These are phyloP conservation scores for Xanthorhoe spadicearia DNA, from an alignment of 2,888 invertebrate species.

Conservation along the genomic window DNA sequence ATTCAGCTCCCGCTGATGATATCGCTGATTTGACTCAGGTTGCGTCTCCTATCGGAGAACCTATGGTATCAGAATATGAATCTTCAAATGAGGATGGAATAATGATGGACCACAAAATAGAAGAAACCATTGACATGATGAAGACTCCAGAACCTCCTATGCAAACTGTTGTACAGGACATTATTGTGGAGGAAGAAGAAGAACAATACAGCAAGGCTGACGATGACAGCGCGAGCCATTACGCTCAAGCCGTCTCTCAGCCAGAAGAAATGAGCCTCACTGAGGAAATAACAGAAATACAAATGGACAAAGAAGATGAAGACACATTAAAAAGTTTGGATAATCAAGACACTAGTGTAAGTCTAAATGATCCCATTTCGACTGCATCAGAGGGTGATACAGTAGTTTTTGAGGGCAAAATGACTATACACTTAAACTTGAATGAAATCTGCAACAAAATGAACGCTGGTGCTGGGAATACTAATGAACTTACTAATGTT, in stretches of 20 bases:
- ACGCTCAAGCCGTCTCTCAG: conserved; percentile 75
- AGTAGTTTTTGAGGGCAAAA: conserved; percentile 83
- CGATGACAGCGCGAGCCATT: conserved; percentile 77
- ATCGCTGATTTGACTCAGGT: conserved; percentile 85
- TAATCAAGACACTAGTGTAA: conserved; percentile 84
- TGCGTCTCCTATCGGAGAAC: conserved; percentile 77
- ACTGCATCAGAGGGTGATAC: conserved; percentile 79
- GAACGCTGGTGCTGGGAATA: conserved; percentile 77
- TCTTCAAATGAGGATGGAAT: conserved; percentile 76
- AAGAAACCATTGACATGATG: conserved; percentile 52
- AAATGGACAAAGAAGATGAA: conserved; percentile 82
- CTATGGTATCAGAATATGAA: conserved; percentile 77
- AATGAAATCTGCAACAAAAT: conserved; percentile 81
- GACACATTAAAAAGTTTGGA: conserved; percentile 82
- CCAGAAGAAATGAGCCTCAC: conserved; percentile 76
- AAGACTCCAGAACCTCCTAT: conserved; percentile 53
- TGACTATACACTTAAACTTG: conserved; percentile 82
- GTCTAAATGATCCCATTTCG: conserved; percentile 80
- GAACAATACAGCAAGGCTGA: conserved; percentile 73
- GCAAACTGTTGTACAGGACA: conserved; percentile 63
- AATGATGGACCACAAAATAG: conserved; percentile 65
- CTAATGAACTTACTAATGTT: conserved; percentile 67
- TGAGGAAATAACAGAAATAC: conserved; percentile 78
- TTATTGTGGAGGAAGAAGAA: conserved; percentile 78
- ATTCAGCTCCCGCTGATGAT: conserved; percentile 91